Evolutionary conservation across 1,140 invertebrate species (phyloP).

Genomic region (Steinernema feltiae): DNA sequence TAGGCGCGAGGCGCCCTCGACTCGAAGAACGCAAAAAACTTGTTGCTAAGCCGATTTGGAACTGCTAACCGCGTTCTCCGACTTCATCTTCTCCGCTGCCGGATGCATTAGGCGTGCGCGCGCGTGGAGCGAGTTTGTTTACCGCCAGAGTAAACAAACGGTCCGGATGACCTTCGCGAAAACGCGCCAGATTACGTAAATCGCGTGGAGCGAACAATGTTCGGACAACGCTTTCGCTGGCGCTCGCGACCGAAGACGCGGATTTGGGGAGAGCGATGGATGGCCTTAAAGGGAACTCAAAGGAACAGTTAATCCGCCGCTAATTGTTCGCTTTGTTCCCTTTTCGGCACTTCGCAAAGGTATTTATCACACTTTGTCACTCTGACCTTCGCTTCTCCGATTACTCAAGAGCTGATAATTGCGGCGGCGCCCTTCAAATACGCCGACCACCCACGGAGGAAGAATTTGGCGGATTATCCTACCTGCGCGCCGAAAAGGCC

Average conservation of each 20-base stretch:
- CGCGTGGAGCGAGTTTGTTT: background rate
- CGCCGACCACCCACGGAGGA: background rate
- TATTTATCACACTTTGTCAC: constrained; percentile 9
- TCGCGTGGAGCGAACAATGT: background rate
- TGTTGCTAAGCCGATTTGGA: constrained; percentile 11
- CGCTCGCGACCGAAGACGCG: background rate
- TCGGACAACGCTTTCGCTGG: background rate
- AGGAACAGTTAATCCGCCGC: constrained; percentile 3
- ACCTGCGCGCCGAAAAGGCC: background rate
- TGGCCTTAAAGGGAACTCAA: background rate
- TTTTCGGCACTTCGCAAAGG: background rate
- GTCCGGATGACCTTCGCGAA: constrained; percentile 4
- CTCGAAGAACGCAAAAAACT: background rate
- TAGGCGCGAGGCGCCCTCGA: background rate
- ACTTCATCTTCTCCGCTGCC: background rate
- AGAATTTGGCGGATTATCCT: background rate
- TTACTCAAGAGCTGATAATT: constrained; percentile 14
- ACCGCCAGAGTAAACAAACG: background rate
- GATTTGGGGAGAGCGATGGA: background rate
- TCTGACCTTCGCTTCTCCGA: constrained; percentile 8
- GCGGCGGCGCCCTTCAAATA: background rate
- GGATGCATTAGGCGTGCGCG: constrained; percentile 8
- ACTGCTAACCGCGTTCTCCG: background rate
- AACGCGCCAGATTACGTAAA: constrained; percentile 13
- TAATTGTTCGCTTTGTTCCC: constrained; percentile 9